A percentile compares a stretch with the other conserved stretches of the same genome.
Evolutionary conservation across 2,113 vertebrate species (phyloP).

Genomic region (Lichenostomus cassidix): DNA sequence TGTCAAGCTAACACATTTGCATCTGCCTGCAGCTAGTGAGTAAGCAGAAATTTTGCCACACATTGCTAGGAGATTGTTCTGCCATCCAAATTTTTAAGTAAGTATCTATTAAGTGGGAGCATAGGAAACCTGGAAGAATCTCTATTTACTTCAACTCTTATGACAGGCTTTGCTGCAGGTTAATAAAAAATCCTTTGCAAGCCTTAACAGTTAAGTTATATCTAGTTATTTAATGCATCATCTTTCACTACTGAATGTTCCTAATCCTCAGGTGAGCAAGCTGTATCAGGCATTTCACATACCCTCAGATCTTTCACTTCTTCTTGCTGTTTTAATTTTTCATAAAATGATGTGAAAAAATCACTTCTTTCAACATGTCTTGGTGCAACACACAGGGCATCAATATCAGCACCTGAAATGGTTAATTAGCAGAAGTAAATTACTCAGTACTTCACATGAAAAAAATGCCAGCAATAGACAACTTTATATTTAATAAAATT

Average conservation of each 20-base stretch:
- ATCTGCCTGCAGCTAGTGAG: not conserved
- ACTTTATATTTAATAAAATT: not conserved
- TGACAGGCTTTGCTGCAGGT: not conserved
- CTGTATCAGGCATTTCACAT: constrained; percentile 5
- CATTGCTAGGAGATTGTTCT: not conserved
- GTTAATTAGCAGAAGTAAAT: not conserved
- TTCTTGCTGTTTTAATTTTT: constrained; percentile 87
- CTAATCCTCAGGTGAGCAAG: not conserved
- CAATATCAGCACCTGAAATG: constrained; percentile 88
- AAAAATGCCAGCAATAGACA: not conserved
- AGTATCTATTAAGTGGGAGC: not conserved
- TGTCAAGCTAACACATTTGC: not conserved
- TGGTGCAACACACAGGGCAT: constrained; percentile 88
- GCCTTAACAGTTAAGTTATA: not conserved
- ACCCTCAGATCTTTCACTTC: constrained; percentile 90
- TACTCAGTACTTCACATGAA: not conserved
- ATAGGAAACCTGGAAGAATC: not conserved
- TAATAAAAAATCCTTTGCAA: not conserved
- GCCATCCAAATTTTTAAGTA: not conserved
- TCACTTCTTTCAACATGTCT: constrained; percentile 86
- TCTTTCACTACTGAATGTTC: not conserved
- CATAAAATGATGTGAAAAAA: constrained; percentile 91
- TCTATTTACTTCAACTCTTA: not conserved
- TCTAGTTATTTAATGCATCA: not conserved
- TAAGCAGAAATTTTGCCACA: not conserved